Percentiles rank a stretch among this genome's conserved stretches.
These are phyloP conservation scores for Catagonus wagneri DNA, from an alignment of 2,113 vertebrate genomes.

Conservation along the genomic window DNA sequence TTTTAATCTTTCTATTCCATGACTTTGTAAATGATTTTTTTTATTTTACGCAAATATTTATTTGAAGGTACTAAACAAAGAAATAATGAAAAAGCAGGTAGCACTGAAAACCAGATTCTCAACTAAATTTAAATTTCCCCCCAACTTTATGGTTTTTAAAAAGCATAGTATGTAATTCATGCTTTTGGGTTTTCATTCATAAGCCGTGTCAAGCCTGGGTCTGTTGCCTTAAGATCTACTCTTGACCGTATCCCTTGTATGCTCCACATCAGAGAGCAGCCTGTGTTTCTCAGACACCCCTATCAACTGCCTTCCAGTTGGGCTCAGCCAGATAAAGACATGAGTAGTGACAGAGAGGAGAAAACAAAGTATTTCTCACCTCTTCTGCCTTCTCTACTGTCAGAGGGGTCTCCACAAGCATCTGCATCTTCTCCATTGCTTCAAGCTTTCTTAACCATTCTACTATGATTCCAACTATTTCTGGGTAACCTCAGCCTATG, in stretches of 20 bases:
- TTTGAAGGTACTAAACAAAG: conserved; percentile 31
- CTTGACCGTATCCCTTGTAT: background rate
- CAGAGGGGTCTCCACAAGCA: background rate
- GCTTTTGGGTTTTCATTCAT: background rate
- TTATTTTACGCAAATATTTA: background rate
- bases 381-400: background rate
- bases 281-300: background rate
- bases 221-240: background rate
- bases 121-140: background rate
- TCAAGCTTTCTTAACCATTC: background rate
- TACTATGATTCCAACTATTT: background rate
- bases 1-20: conserved; percentile 32
- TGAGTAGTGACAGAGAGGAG: background rate
- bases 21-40: conserved; percentile 15
- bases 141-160: background rate
- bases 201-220: background rate
- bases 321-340: background rate
- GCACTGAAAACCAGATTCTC: conserved; percentile 18
- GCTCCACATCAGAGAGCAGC: background rate
- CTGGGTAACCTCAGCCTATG: background rate
- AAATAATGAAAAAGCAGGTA: background rate
- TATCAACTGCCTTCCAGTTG: background rate
- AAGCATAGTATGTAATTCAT: background rate
- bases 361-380: background rate
- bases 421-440: background rate